Conservation (phyloP, 2,797 vertebrate genomes). For the Bradypodion ventrale region DNA sequence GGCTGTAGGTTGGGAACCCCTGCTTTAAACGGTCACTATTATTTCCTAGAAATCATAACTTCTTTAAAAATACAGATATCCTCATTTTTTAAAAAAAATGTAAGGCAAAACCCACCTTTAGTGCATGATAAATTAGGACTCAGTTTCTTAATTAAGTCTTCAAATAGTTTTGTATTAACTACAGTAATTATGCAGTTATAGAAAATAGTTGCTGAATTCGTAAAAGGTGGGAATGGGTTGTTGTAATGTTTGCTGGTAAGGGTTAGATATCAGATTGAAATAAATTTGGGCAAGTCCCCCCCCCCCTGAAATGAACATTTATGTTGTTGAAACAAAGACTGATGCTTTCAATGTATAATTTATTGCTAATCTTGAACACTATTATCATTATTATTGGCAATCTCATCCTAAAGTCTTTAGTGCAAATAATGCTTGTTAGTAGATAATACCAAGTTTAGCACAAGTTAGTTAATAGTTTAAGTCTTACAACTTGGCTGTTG, state of each 20-base stretch:
- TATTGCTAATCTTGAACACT: neutral
- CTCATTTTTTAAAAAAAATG: no score
- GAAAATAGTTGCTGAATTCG: slow-evolving; percentile 19
- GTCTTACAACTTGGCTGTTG: neutral
- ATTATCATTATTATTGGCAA: neutral
- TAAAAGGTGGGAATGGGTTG: neutral
- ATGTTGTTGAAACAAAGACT: neutral
- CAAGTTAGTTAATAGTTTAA: neutral
- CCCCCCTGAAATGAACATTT: neutral
- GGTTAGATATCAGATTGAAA: neutral
- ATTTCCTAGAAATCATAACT: neutral
- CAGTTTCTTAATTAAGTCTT: neutral
- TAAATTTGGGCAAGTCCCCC: neutral
- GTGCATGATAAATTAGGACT: neutral
- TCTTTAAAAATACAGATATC: no score
- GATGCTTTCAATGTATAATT: neutral
- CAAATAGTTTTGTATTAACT: slow-evolving; percentile 42
- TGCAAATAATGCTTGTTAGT: neutral
- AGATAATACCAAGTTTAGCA: neutral
- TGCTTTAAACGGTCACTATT: no score
- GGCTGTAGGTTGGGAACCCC: no score
- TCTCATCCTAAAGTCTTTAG: neutral
- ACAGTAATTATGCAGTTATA: slow-evolving; percentile 56
- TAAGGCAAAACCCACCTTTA: no score
- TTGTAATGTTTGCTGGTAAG: slow-evolving; percentile 27